Conservation (phyloP, 2,113 vertebrate species). For the Cinclus mexicanus region DNA sequence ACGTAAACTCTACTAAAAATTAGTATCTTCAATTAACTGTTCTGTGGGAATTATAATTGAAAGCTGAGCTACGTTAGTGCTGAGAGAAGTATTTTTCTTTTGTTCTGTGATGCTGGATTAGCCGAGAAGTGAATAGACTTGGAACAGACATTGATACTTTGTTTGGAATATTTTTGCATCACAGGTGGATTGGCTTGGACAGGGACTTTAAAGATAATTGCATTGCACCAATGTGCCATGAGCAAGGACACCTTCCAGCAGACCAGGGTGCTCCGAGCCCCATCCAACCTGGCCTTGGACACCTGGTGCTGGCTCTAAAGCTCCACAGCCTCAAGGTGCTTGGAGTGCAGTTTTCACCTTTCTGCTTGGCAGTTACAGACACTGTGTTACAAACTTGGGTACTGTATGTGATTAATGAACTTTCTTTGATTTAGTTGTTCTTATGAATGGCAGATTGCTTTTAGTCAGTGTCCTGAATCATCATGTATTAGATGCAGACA, state of each 20-base stretch:
- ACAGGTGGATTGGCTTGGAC: background rate
- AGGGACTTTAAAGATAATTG: background rate
- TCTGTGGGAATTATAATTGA: background rate
- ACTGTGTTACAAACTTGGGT: background rate
- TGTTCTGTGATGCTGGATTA: background rate
- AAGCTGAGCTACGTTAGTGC: background rate
- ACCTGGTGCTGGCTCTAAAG: background rate
- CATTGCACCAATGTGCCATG: background rate
- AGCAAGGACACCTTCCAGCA: background rate
- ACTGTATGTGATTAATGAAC: background rate
- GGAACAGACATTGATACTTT: background rate
- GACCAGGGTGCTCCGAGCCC: background rate
- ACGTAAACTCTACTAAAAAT: background rate
- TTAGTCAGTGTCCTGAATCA: background rate
- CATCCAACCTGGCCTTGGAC: background rate
- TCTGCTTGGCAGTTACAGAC: background rate
- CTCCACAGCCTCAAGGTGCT: rapidly evolving
- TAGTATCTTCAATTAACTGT: background rate
- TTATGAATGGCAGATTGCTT: background rate
- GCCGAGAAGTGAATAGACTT: background rate
- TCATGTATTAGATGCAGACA: background rate
- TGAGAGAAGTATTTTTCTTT: background rate
- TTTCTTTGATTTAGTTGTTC: background rate
- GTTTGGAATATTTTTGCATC: background rate
- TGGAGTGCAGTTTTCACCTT: background rate